These are phyloP conservation scores for Neolamprologus ventralis DNA, from an alignment of 2,113 vertebrate species.

Conservation along the genomic window DNA sequence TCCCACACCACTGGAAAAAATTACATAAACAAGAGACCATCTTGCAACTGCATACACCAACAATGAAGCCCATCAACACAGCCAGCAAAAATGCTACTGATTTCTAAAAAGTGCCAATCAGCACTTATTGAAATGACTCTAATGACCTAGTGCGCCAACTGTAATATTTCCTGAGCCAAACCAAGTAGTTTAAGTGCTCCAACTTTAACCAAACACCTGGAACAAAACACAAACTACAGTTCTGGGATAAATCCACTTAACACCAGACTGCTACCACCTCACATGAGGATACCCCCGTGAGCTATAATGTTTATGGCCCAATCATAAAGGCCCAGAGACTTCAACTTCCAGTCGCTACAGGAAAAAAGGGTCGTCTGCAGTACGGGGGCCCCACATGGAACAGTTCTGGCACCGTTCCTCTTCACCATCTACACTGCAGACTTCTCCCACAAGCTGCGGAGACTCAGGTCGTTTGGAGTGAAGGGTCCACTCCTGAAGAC, in stretches of 20 bases:
- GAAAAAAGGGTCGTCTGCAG: background rate
- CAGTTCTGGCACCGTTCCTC: rapidly evolving
- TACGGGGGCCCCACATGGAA: rapidly evolving
- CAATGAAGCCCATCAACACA: background rate
- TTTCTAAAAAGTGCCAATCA: background rate
- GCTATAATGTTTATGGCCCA: background rate
- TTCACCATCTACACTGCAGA: background rate
- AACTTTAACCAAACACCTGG: background rate
- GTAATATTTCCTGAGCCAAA: background rate
- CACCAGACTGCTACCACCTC: background rate
- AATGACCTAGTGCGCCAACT: background rate
- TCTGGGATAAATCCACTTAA: background rate
- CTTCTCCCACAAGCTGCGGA: rapidly evolving
- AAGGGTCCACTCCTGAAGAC: rapidly evolving
- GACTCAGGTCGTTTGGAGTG: rapidly evolving
- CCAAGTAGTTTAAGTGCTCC: background rate
- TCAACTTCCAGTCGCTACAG: background rate
- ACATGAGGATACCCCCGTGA: background rate
- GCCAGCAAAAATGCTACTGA: background rate
- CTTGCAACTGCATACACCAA: no score
- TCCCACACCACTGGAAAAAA: background rate
- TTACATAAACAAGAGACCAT: background rate
- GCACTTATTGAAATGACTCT: background rate
- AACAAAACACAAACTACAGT: background rate
- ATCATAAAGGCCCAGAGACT: background rate